phyloP scores from a whole-genome alignment of 2,113 vertebrate genomes.

The Phylloscopus trochilus region DNA sequence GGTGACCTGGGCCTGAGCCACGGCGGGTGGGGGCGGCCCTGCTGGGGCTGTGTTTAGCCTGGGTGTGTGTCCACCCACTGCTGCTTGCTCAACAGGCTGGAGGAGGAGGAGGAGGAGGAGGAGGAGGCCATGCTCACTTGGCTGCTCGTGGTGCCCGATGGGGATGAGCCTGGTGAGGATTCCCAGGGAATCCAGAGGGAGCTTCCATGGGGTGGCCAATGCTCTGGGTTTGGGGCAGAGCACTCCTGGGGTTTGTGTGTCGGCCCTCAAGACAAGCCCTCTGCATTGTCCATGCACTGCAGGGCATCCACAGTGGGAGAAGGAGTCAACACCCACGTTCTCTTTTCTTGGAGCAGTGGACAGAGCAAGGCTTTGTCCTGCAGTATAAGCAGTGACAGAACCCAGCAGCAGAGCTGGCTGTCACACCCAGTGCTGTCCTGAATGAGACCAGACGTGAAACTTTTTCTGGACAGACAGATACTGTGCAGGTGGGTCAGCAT shows the following conservation, averaged over 20 bases:
- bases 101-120: constrained; percentile 11
- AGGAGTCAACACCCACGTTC: neutral
- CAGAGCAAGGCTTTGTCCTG: neutral
- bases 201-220: fast-evolving
- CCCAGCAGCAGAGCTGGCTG: neutral
- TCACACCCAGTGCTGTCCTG: neutral
- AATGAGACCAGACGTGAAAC: neutral
- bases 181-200: neutral
- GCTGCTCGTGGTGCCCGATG: neutral
- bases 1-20: neutral
- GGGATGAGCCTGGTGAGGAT: neutral
- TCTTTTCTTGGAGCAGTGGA: neutral
- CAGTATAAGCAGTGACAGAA: neutral
- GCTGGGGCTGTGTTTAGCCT: constrained; percentile 39
- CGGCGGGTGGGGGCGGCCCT: neutral
- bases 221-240: neutral
- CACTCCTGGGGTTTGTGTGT: neutral
- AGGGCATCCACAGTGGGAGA: neutral
- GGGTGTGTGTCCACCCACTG: constrained; percentile 65
- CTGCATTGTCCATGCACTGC: fast-evolving
- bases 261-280: neutral
- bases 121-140: neutral
- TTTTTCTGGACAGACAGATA: neutral
- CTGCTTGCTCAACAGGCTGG: constrained; percentile 38
- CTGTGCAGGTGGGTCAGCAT: neutral